These are phyloP conservation scores for Thumatha senex DNA, from an alignment of 2,888 invertebrate genomes.

Conservation along the genomic window DNA sequence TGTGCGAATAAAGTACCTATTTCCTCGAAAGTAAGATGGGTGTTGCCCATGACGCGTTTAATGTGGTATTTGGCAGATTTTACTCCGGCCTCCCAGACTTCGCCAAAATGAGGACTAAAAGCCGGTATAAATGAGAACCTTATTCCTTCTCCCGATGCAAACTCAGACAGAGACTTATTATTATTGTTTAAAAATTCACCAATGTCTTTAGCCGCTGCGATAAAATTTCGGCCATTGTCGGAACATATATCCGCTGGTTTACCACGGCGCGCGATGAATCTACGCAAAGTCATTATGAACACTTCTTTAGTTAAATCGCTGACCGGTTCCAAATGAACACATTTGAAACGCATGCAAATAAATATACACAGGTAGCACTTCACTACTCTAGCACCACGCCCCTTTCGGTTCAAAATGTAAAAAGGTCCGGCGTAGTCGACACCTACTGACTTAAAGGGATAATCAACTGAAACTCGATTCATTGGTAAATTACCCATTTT, in stretches of 20 bases:
- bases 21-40: neutral
- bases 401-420: constrained; percentile 13
- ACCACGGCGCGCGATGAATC: constrained; percentile 41
- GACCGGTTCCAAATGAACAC: constrained; percentile 8
- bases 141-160: neutral
- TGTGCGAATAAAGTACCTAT: neutral
- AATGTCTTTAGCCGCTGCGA: neutral
- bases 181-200: neutral
- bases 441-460: constrained; percentile 19
- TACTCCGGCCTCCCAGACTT: neutral
- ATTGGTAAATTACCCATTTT: constrained; percentile 36
- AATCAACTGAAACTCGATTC: constrained; percentile 14
- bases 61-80: neutral
- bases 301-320: constrained; percentile 33
- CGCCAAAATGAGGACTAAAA: neutral
- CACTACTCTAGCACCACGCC: constrained; percentile 19
- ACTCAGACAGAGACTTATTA: neutral
- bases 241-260: constrained; percentile 33
- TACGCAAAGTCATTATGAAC: constrained; percentile 30
- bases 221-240: constrained; percentile 15
- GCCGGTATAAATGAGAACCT: neutral
- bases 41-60: neutral
- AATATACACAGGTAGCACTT: constrained; percentile 32
- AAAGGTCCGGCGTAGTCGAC: constrained; percentile 12
- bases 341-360: constrained; percentile 10